Evolutionary conservation across 2,113 vertebrate genomes (phyloP).

Genomic region (Brienomyrus longianalis): DNA sequence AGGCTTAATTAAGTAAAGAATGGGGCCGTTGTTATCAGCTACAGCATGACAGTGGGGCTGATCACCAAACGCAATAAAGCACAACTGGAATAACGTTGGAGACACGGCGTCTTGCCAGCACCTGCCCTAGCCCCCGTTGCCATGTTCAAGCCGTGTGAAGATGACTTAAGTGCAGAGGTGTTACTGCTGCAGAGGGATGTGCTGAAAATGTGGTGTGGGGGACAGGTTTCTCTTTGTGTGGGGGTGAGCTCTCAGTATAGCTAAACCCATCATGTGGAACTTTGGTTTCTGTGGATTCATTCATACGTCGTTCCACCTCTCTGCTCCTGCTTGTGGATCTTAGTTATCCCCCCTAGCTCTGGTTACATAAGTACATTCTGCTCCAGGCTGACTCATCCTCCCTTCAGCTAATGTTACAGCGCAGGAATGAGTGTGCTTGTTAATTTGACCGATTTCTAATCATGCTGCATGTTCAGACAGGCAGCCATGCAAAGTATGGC

Average conservation of each 20-base stretch:
- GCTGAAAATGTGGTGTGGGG: neutral
- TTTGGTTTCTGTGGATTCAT: neutral
- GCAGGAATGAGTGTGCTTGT: neutral
- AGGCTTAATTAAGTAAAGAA: conserved; percentile 1
- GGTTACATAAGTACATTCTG: neutral
- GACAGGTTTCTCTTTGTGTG: neutral
- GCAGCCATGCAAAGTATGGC: neutral
- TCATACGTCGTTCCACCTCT: neutral
- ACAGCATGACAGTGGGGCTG: conserved; percentile 8
- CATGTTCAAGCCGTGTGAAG: neutral
- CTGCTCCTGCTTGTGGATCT: neutral
- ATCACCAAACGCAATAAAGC: conserved; percentile 20
- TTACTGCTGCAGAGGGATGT: neutral
- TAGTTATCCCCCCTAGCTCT: neutral
- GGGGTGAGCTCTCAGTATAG: neutral
- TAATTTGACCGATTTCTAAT: conserved; percentile 20
- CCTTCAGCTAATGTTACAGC: neutral
- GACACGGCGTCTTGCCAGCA: neutral
- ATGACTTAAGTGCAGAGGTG: neutral
- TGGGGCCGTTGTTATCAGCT: neutral
- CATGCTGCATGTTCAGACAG: conserved; percentile 16
- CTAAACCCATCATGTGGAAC: neutral
- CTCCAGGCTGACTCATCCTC: neutral
- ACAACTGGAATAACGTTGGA: neutral
- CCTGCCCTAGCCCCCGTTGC: neutral